Percentiles rank a stretch among this genome's conserved stretches.
These are phyloP conservation scores for Brachypteracias leptosomus DNA, from an alignment of 2,113 vertebrate genomes.

Conservation along the genomic window DNA sequence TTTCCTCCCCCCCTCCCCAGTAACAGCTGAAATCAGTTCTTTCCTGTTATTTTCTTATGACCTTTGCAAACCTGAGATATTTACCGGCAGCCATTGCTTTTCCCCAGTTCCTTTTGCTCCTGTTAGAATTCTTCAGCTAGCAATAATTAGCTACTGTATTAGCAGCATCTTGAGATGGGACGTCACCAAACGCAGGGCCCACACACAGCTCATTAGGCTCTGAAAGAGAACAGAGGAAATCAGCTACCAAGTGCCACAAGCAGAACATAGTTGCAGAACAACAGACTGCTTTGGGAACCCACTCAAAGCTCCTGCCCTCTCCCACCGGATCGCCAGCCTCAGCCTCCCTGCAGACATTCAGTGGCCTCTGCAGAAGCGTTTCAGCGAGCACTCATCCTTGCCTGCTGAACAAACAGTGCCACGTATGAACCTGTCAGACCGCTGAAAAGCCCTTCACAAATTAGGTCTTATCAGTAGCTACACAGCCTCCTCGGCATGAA, in stretches of 20 bases:
- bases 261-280: background rate
- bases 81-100: constrained; percentile 90
- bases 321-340: background rate
- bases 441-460: constrained; percentile 19
- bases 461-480: constrained; percentile 61
- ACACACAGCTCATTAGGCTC: constrained; percentile 71
- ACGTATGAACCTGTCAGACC: background rate
- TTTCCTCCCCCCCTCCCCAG: background rate
- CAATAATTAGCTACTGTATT: constrained; percentile 68
- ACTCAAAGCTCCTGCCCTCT: background rate
- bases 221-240: constrained; percentile 48
- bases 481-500: constrained; percentile 40
- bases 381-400: background rate
- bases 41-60: background rate
- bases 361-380: background rate
- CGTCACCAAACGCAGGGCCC: constrained; percentile 51
- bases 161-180: constrained; percentile 44
- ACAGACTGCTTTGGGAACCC: background rate
- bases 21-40: background rate
- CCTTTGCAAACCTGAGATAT: background rate
- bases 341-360: background rate
- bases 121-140: constrained; percentile 62
- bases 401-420: constrained; percentile 7
- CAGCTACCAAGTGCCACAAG: background rate
- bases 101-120: constrained; percentile 53